Conservation (phyloP, 2,113 vertebrate species). For the Syngnathus typhle region DNA sequence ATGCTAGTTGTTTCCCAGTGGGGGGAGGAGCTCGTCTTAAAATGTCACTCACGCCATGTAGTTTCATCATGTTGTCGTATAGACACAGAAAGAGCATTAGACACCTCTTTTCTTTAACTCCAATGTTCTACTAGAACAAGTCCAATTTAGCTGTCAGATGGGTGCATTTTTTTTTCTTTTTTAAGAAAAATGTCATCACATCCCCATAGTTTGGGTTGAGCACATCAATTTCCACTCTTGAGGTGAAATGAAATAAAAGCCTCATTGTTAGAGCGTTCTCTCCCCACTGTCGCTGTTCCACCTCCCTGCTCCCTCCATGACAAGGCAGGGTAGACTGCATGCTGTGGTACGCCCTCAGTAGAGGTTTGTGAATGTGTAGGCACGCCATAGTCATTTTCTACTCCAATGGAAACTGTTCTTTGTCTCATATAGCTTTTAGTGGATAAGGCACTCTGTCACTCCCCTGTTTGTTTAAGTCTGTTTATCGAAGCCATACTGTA, state of each 20-base stretch:
- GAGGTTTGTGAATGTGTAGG: conserved; percentile 66
- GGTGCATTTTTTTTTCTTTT: neutral
- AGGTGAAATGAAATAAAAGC: neutral
- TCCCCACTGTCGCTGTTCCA: conserved; percentile 59
- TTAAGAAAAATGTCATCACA: neutral
- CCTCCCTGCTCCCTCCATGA: conserved; percentile 52
- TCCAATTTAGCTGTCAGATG: conserved; percentile 4
- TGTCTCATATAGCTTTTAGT: conserved; percentile 43
- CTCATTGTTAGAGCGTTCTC: conserved; percentile 44
- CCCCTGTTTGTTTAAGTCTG: conserved; percentile 15
- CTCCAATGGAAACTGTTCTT: conserved; percentile 51
- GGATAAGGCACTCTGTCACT: conserved; percentile 24
- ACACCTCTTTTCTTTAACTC: conserved; percentile 6
- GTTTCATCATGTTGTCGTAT: neutral
- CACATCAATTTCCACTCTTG: neutral
- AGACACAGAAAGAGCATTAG: conserved; percentile 22
- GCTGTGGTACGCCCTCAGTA: conserved; percentile 68
- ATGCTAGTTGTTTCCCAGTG: conserved; percentile 66
- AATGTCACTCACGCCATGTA: conserved; percentile 18
- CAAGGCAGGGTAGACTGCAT: conserved; percentile 67
- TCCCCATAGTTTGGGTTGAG: neutral
- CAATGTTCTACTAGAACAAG: conserved; percentile 1
- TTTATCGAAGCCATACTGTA: conserved; percentile 48
- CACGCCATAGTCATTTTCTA: conserved; percentile 61
- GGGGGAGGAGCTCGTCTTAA: conserved; percentile 57